Evolutionary conservation across 2,113 vertebrate genomes (phyloP).

Genomic region (Cygnus atratus): DNA sequence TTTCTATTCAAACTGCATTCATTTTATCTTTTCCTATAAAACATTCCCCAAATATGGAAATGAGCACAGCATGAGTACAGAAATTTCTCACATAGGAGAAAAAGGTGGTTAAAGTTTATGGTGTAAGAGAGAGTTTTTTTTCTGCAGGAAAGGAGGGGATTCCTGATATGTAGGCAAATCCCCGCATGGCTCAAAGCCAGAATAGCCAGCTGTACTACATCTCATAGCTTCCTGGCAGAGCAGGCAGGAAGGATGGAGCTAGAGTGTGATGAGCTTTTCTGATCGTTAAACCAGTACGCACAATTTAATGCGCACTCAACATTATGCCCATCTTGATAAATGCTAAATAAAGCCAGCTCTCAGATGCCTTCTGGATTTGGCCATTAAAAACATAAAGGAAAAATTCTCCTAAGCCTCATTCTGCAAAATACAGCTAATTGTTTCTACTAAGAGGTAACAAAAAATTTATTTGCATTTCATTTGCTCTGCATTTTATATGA

Average conservation of each 20-base stretch:
- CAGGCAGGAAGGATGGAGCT: background rate
- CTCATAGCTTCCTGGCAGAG: background rate
- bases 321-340: background rate
- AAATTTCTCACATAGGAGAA: background rate
- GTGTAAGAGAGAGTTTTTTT: background rate
- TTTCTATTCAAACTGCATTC: background rate
- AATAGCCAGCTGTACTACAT: background rate
- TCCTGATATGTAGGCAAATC: conserved; percentile 10
- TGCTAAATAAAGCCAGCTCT: background rate
- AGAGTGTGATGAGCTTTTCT: background rate
- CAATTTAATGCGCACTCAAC: background rate
- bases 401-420: background rate
- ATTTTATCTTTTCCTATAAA: background rate
- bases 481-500: background rate
- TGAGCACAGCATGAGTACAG: background rate
- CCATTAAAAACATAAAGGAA: background rate
- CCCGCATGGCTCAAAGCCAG: background rate
- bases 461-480: background rate
- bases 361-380: background rate
- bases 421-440: background rate
- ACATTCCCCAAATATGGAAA: background rate
- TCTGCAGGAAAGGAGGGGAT: background rate
- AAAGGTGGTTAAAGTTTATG: background rate
- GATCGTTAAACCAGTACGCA: background rate
- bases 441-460: background rate